Evolutionary conservation across 2,797 vertebrate species (phyloP).

Genomic region (Valencia hispanica): DNA sequence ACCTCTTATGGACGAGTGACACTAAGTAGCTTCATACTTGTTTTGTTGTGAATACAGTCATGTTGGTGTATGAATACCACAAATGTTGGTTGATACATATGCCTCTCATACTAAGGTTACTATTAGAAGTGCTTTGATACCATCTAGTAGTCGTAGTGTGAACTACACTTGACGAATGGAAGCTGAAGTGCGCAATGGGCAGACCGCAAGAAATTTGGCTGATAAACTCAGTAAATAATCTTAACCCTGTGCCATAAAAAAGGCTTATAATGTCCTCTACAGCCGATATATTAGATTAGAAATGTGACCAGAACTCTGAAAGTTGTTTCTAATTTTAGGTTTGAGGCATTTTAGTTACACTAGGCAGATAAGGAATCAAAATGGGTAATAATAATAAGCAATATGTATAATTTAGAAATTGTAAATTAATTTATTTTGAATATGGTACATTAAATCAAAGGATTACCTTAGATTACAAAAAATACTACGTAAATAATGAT

Average conservation of each 20-base stretch:
- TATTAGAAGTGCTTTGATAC: no score
- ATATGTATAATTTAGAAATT: neutral
- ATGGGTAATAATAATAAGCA: neutral
- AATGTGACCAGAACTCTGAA: no score
- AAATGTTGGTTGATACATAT: neutral
- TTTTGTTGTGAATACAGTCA: neutral
- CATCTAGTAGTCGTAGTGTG: no score
- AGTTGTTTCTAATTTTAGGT: no score
- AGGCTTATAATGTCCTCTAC: no score
- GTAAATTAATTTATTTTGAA: neutral
- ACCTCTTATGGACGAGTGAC: neutral
- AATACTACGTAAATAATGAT: no score
- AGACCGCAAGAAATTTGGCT: no score
- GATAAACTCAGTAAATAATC: neutral
- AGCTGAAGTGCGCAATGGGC: no score
- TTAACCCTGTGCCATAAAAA: no score
- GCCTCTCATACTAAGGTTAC: neutral
- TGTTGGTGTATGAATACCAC: neutral
- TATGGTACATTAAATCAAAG: neutral
- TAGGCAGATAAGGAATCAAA: neutral
- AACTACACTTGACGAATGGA: no score
- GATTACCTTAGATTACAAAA: no score
- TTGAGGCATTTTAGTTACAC: neutral
- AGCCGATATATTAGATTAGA: no score
- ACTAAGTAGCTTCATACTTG: neutral